Evolutionary conservation across 2,113 vertebrate genomes (phyloP).

Genomic region (Plecturocebus donacophilus): DNA sequence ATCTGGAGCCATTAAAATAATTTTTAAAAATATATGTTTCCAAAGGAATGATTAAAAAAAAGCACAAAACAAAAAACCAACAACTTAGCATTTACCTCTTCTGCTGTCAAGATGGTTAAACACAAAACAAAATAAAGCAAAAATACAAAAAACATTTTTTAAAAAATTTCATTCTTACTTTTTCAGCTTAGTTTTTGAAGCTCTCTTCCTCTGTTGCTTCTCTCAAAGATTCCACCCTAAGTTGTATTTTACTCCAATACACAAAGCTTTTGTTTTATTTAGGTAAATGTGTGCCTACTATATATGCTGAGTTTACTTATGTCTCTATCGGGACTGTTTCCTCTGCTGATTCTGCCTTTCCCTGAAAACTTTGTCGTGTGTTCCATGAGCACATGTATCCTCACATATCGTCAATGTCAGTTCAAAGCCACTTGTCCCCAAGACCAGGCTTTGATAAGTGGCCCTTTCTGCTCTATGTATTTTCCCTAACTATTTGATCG

Average conservation of each 20-base stretch:
- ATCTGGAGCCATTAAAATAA: neutral
- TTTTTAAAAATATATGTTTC: neutral
- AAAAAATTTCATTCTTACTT: neutral
- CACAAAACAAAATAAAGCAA: neutral
- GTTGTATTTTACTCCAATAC: neutral
- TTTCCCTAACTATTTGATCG: neutral
- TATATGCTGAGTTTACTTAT: neutral
- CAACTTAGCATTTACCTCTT: neutral
- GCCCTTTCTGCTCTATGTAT: neutral
- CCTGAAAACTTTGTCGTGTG: neutral
- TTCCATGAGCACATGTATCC: neutral
- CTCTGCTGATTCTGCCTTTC: no score
- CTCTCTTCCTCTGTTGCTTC: neutral
- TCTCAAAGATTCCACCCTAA: neutral
- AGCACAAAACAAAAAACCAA: neutral
- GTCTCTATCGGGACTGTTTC: neutral
- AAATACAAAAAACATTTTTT: neutral
- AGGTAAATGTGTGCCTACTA: no score
- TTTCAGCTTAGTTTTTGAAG: neutral
- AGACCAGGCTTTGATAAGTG: neutral
- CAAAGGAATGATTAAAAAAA: neutral
- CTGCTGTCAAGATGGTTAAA: neutral
- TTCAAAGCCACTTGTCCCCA: rapidly evolving
- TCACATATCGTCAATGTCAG: no score
- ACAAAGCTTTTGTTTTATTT: neutral